Conservation (phyloP, 2,113 vertebrate genomes). For the Uria lomvia region DNA sequence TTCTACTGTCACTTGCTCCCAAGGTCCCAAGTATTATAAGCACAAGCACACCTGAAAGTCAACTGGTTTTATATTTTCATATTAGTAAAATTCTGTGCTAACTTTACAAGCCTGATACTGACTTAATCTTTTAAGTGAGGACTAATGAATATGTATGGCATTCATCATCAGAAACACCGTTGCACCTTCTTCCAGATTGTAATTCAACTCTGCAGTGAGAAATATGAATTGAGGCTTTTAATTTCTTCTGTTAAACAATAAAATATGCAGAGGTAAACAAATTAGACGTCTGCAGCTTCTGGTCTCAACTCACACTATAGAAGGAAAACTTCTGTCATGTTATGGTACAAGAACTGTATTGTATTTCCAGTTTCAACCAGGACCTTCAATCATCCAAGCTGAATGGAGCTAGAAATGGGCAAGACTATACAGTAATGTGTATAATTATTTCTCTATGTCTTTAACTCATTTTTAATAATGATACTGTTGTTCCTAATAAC, state of each 20-base stretch:
- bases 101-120: not conserved
- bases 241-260: constrained; percentile 1
- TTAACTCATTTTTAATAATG: not conserved
- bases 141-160: not conserved
- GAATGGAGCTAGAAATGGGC: not conserved
- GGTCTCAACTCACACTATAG: not conserved
- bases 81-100: not conserved
- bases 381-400: not conserved
- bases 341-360: not conserved
- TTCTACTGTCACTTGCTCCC: not conserved
- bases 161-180: not conserved
- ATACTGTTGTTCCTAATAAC: not conserved
- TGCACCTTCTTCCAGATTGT: not conserved
- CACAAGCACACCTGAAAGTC: not conserved
- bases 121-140: not conserved
- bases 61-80: not conserved
- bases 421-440: not conserved
- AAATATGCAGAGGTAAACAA: constrained; percentile 12
- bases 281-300: not conserved
- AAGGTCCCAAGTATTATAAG: not conserved
- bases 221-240: not conserved
- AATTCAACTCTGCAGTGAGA: not conserved
- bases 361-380: not conserved
- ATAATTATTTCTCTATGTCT: not conserved
- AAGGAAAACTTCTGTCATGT: not conserved